Conservation (phyloP, 2,797 vertebrate species). For the Chloroceryle inda region DNA sequence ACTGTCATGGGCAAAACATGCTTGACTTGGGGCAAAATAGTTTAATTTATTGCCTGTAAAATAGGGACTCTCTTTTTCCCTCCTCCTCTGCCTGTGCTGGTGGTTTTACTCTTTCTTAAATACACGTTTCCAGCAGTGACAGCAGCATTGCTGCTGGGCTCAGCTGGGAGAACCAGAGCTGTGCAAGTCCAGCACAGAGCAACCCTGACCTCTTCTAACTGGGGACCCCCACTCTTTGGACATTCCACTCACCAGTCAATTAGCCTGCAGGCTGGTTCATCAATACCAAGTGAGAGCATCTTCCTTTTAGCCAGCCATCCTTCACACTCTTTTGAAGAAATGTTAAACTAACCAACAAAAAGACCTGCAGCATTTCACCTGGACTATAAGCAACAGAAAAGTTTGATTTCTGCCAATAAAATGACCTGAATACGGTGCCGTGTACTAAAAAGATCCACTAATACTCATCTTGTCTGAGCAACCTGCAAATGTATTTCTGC, state of each 20-base stretch:
- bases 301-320: not conserved
- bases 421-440: not conserved
- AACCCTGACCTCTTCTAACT: accelerated
- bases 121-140: not conserved
- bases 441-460: not conserved
- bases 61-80: not conserved
- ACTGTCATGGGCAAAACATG: accelerated
- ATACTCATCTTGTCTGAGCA: not conserved
- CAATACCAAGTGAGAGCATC: not conserved
- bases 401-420: not conserved
- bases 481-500: constrained; percentile 6
- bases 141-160: accelerated
- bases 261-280: not conserved
- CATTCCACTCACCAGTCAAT: too few species aligned
- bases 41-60: not conserved
- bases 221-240: not conserved
- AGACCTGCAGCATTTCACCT: not conserved
- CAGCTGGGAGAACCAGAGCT: not conserved
- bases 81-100: not conserved
- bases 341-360: not conserved
- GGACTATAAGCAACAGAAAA: not conserved
- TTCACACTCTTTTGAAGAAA: not conserved
- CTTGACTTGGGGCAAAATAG: not conserved
- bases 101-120: not conserved
- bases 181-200: accelerated